phyloP scores from a whole-genome alignment of 2,888 invertebrate genomes.

The Temnothorax unifasciatus region DNA sequence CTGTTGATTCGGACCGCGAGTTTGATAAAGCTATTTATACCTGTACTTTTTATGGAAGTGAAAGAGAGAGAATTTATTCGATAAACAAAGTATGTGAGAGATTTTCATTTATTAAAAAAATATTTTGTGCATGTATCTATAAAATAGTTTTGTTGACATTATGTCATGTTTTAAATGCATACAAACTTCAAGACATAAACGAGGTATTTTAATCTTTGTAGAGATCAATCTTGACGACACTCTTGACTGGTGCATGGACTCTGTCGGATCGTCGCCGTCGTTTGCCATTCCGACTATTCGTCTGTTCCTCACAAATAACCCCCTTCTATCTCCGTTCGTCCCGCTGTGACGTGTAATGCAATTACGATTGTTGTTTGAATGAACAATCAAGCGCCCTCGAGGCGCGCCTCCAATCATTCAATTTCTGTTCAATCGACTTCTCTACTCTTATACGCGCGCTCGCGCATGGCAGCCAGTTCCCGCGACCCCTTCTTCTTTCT shows the following conservation, averaged over 20 bases:
- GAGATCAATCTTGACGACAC: not conserved
- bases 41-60: not conserved
- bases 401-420: conserved; percentile 86
- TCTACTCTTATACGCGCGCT: conserved; percentile 32
- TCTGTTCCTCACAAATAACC: conserved; percentile 59
- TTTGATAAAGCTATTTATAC: not conserved
- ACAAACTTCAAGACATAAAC: conserved; percentile 3
- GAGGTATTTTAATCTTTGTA: not conserved
- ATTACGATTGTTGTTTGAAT: conserved; percentile 87
- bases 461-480: conserved; percentile 32
- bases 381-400: conserved; percentile 87
- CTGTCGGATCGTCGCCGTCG: conserved; percentile 26
- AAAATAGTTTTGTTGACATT: not conserved
- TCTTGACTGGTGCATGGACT: not conserved
- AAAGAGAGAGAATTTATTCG: not conserved
- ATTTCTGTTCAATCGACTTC: conserved; percentile 86
- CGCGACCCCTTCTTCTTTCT: conserved; percentile 66
- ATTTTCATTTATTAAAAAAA: not conserved
- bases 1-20: not conserved
- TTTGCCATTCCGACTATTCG: conserved; percentile 35
- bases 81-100: not conserved
- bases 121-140: not conserved
- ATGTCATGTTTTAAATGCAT: not conserved
- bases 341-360: conserved; percentile 83
- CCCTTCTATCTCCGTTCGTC: conserved; percentile 45